Conservation (phyloP, 2,113 vertebrate species). For the Dicrurus megarhynchus region DNA sequence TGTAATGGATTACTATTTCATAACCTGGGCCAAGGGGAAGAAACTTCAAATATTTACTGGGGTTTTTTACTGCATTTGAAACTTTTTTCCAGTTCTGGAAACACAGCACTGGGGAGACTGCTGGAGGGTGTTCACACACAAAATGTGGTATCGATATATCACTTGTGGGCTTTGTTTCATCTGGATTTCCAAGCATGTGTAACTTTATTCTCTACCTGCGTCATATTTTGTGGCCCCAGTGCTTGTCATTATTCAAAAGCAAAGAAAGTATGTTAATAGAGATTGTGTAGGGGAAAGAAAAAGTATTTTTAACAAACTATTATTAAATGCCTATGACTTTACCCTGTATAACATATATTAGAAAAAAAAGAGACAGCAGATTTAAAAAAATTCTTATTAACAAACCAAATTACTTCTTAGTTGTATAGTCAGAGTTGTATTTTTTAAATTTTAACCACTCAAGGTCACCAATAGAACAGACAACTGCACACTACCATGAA, state of each 20-base stretch:
- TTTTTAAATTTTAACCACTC: slow-evolving; percentile 73
- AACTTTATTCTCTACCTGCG: slow-evolving; percentile 82
- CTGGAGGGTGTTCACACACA: neutral
- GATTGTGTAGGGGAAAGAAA: slow-evolving; percentile 15
- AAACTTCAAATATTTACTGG: neutral
- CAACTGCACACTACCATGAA: neutral
- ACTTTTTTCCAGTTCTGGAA: neutral
- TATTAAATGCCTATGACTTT: slow-evolving; percentile 74
- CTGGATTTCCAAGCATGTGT: slow-evolving; percentile 57
- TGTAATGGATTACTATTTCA: slow-evolving; percentile 56
- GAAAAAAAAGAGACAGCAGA: neutral
- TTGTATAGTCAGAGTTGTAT: slow-evolving; percentile 72
- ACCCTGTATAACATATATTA: slow-evolving; percentile 76
- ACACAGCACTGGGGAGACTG: neutral
- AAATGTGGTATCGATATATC: accelerated
- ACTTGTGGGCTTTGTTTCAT: neutral
- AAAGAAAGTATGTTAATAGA: slow-evolving; percentile 68
- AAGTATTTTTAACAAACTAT: slow-evolving; percentile 73
- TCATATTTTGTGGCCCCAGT: slow-evolving; percentile 69
- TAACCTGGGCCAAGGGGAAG: neutral
- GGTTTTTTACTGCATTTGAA: neutral
- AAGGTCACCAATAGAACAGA: neutral
- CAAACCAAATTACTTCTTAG: neutral
- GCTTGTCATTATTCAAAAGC: slow-evolving; percentile 61
- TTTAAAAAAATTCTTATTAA: neutral